A percentile compares a stretch with the other conserved stretches of the same genome.
These are phyloP conservation scores for Drosophila kikkawai DNA, from an alignment of 1,140 invertebrate genomes.

Conservation along the genomic window DNA sequence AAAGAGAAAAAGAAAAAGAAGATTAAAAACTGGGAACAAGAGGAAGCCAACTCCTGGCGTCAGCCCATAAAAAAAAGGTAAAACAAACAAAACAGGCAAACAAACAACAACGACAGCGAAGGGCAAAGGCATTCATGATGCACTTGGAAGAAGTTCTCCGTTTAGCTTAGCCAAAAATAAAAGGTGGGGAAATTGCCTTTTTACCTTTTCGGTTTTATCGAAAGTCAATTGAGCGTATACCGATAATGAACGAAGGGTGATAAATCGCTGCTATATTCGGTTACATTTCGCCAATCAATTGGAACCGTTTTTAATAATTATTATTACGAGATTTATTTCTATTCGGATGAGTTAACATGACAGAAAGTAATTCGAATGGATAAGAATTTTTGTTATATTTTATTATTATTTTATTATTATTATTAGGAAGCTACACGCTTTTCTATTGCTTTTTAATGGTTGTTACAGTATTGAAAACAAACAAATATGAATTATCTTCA, in stretches of 20 bases:
- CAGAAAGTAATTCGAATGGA: not conserved
- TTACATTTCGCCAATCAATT: constrained; percentile 6
- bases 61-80: constrained; percentile 36
- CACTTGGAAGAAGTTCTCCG: constrained; percentile 2
- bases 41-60: constrained; percentile 37
- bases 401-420: too few relatives aligned
- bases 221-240: constrained; percentile 35
- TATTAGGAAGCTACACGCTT: too few relatives aligned
- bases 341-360: not conserved
- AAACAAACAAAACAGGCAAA: constrained; percentile 39
- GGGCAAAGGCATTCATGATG: constrained; percentile 14
- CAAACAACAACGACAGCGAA: constrained; percentile 9
- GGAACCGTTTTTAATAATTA: not conserved
- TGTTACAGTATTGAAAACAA: too few relatives aligned
- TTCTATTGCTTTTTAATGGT: too few relatives aligned
- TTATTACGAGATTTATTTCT: not conserved
- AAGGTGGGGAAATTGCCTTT: not conserved
- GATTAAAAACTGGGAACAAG: not conserved
- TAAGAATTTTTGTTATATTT: too few relatives aligned
- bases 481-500: not conserved
- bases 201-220: constrained; percentile 18
- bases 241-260: constrained; percentile 25
- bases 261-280: constrained; percentile 11
- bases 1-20: constrained; percentile 3
- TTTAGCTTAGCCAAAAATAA: constrained; percentile 2